Evolutionary conservation across 2,797 vertebrate genomes (phyloP), one percentile per base, ranked within the genome.

Genomic region (Neosilurus mollespiculum): DNA sequence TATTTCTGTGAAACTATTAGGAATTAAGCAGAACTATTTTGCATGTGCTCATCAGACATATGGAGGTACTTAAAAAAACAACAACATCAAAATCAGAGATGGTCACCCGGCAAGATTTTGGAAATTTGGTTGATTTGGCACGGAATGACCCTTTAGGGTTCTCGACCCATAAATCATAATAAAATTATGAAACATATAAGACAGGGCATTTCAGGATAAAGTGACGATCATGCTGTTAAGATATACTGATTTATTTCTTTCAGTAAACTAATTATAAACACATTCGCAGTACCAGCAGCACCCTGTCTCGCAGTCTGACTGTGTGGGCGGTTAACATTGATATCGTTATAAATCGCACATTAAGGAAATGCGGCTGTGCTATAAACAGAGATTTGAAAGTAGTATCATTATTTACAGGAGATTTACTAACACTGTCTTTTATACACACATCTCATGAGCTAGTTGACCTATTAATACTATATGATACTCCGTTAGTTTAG

Each of bases 331-430:
- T 37, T 69, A 58, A 26, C 56, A 72, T 12, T 53, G 80, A 49
- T 72, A n/a, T 51, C 61, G 34, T 61, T 59, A 81, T 62, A 53
- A 81, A 30, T 81, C 67, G 72, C 67, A 81, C 80, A 72, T 67
- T 81, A 70, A 69, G 51, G 12, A 20, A 72, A 62, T 30, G 34
- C 71, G 80, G 22, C 65, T 58, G 18, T 62, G 30, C 9, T 67
- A 64, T 66, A 79, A 79, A 80, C 66, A 58, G 5, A 53, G 20
- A n/a, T 9, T 26, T 24, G 54, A 54, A 59, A 26, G 16, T 9
- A 22, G 51, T 20, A n/a, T 30, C 67, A 81, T 62, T 62, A 81
- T 51, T 72, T 72, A 71, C 9, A 81, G 80, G 24, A 58, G 51
- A 43, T 0, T 53, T 43, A 18, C 54, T 58, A 11, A 58, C 14